phyloP scores from a whole-genome alignment of 2,888 invertebrate species.

The Chaitophorus viminalis region DNA sequence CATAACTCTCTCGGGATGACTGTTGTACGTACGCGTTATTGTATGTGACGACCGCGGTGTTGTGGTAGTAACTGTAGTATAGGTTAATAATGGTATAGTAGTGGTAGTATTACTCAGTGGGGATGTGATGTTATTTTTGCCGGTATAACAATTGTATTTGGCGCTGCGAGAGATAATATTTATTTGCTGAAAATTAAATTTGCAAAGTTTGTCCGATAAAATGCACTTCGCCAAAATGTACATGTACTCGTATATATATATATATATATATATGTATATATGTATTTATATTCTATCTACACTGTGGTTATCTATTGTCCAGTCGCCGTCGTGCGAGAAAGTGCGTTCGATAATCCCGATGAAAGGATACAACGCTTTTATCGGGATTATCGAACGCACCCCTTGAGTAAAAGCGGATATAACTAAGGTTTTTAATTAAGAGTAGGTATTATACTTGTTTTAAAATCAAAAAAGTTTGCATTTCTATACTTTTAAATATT shows the following conservation, averaged over 20 bases:
- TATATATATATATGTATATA: too few relatives aligned
- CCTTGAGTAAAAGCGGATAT: too few relatives aligned
- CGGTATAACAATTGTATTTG: not conserved
- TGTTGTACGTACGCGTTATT: not conserved
- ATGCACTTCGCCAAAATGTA: not conserved
- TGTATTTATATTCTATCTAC: not conserved
- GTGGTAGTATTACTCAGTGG: not conserved
- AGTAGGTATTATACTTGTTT: too few relatives aligned
- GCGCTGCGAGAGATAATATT: constrained; percentile 6
- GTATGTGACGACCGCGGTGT: not conserved
- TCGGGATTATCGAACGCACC: too few relatives aligned
- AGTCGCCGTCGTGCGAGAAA: not conserved
- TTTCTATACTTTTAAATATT: too few relatives aligned
- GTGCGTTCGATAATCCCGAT: not conserved
- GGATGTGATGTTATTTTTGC: not conserved
- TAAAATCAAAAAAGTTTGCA: too few relatives aligned
- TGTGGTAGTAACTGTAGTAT: too few relatives aligned
- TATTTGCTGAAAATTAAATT: constrained; percentile 3
- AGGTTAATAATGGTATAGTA: too few relatives aligned
- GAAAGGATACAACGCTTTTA: too few relatives aligned
- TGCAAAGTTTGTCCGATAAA: not conserved
- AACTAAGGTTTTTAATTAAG: too few relatives aligned
- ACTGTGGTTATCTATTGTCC: not conserved
- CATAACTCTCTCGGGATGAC: not conserved
- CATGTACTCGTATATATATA: not conserved